Percentiles rank a stretch among this genome's conserved stretches.
Conservation (phyloP, 1,140 invertebrate species). For the Probaryconus sp. region DNA sequence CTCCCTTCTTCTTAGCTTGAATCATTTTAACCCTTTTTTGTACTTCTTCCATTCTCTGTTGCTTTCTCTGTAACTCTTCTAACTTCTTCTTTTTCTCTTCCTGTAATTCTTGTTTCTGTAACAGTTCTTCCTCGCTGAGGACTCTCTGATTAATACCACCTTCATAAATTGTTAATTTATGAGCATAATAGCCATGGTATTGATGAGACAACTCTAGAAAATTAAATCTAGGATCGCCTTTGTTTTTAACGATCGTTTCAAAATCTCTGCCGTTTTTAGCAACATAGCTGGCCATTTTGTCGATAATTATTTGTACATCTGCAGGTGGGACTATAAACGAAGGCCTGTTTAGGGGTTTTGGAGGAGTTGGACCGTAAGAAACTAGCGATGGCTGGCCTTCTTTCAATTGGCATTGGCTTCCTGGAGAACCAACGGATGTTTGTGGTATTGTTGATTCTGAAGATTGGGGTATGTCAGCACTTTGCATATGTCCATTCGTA, state of each 20-base stretch:
- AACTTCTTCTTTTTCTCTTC: conserved; percentile 76
- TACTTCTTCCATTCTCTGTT: conserved; percentile 77
- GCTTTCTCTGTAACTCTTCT: conserved; percentile 75
- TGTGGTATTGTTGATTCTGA: conserved; percentile 8
- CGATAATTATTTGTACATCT: conserved; percentile 91
- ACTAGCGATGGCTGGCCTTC: conserved; percentile 68
- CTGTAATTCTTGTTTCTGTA: conserved; percentile 75
- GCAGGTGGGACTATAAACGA: conserved; percentile 84
- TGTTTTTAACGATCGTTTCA: conserved; percentile 90
- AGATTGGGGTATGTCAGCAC: conserved; percentile 49
- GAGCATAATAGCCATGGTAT: conserved; percentile 87
- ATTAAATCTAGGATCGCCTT: conserved; percentile 90
- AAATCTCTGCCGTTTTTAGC: conserved; percentile 96
- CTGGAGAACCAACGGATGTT: conserved; percentile 6
- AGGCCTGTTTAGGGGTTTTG: conserved; percentile 74
- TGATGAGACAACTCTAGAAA: conserved; percentile 87
- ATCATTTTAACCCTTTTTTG: conserved; percentile 78
- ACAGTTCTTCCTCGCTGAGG: conserved; percentile 73
- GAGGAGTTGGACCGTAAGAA: conserved; percentile 72
- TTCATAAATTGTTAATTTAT: conserved; percentile 79
- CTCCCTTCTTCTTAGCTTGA: conserved; percentile 73
- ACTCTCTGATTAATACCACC: conserved; percentile 73
- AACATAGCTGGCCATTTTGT: conserved; percentile 97
- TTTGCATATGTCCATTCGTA: conserved; percentile 69
- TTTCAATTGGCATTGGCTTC: conserved; percentile 45